These are phyloP conservation scores for Apaloderma vittatum DNA, from an alignment of 2,113 vertebrate genomes.

Conservation along the genomic window DNA sequence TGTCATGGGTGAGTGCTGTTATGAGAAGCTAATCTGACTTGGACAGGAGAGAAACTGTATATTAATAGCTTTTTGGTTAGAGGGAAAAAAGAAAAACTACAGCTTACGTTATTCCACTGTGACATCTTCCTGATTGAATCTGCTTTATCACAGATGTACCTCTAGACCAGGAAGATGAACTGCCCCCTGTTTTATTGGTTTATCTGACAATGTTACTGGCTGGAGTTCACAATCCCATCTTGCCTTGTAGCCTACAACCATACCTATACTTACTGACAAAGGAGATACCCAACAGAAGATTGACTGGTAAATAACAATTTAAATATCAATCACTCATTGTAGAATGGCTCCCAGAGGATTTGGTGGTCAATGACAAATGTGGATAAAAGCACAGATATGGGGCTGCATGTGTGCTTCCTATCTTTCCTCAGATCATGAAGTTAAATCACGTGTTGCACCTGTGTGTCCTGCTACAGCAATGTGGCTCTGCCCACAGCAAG, in stretches of 20 bases:
- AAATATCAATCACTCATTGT: not conserved
- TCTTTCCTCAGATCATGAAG: not conserved
- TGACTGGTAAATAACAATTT: not conserved
- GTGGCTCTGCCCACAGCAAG: not conserved
- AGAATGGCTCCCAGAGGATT: not conserved
- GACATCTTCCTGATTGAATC: not conserved
- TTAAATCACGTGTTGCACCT: not conserved
- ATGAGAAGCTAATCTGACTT: slow-evolving; percentile 41
- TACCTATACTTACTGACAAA: not conserved
- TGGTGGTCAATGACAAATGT: not conserved
- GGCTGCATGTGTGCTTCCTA: not conserved
- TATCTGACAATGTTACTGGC: not conserved
- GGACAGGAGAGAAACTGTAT: slow-evolving; percentile 44
- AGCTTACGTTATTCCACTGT: not conserved
- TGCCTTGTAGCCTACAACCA: not conserved
- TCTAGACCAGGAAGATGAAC: slow-evolving; percentile 19
- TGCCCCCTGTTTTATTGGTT: slow-evolving; percentile 37
- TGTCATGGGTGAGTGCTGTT: slow-evolving; percentile 35
- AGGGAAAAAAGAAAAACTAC: not conserved
- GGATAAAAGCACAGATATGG: not conserved
- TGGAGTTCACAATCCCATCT: not conserved
- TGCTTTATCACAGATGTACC: not conserved
- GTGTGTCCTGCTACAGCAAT: not conserved
- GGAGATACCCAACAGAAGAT: not conserved
- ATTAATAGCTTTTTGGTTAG: slow-evolving; percentile 7